Conservation (phyloP, 2,888 invertebrate species). For the Oscheius sp. region DNA sequence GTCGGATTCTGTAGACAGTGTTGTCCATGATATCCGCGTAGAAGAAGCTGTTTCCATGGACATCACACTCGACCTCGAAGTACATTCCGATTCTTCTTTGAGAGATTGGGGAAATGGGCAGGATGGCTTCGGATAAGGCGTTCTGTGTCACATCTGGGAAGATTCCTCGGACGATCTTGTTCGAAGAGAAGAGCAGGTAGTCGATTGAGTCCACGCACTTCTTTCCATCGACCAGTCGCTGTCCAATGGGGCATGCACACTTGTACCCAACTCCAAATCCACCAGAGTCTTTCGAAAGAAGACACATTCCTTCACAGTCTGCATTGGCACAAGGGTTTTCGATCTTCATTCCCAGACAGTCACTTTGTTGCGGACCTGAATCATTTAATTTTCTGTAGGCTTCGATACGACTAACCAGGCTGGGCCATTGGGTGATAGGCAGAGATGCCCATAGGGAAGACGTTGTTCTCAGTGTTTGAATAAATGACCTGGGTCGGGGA, state of each 20-base stretch:
- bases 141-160: conserved; percentile 80
- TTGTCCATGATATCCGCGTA: conserved; percentile 89
- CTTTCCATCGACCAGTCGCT: conserved; percentile 70
- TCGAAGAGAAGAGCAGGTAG: conserved; percentile 72
- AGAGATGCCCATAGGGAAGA: conserved; percentile 73
- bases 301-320: conserved; percentile 84
- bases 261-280: conserved; percentile 77
- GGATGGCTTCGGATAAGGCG: conserved; percentile 92
- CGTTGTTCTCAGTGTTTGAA: conserved; percentile 69
- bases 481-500: conserved; percentile 65
- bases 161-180: conserved; percentile 89
- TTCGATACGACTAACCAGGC: conserved; percentile 47
- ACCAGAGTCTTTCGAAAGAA: conserved; percentile 83
- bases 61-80: conserved; percentile 76
- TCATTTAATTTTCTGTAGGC: neutral
- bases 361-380: conserved; percentile 58
- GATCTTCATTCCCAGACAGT: conserved; percentile 67
- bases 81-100: conserved; percentile 86
- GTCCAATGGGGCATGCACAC: conserved; percentile 93
- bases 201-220: conserved; percentile 69
- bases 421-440: conserved; percentile 72
- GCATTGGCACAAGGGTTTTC: conserved; percentile 70
- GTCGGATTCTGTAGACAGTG: conserved; percentile 78
- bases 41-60: conserved; percentile 84
- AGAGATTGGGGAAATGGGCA: conserved; percentile 86